phyloP scores from a whole-genome alignment of 2,888 invertebrate species.

The Acrobasis suavella region DNA sequence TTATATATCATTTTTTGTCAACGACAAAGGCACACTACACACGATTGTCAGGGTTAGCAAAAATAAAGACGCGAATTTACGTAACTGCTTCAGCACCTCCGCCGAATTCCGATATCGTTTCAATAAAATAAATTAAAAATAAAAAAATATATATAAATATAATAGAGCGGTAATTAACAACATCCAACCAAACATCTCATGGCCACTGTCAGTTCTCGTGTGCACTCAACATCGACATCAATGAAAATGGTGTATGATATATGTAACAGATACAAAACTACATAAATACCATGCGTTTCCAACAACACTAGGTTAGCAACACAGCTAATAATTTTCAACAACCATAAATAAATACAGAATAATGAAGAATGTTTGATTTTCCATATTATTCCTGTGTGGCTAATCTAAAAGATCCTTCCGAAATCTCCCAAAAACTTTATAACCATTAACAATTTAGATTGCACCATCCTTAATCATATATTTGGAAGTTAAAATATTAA shows the following conservation, averaged over 20 bases:
- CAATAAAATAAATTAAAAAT: constrained; percentile 38
- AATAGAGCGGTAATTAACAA: constrained; percentile 35
- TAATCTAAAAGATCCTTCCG: constrained; percentile 27
- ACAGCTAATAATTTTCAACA: background rate
- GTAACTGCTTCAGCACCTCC: constrained; percentile 52
- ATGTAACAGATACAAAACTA: constrained; percentile 12
- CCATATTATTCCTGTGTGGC: background rate
- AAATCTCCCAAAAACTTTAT: constrained; percentile 32
- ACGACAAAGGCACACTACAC: constrained; percentile 38
- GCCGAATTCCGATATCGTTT: constrained; percentile 44
- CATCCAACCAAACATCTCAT: constrained; percentile 55
- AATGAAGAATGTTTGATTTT: background rate
- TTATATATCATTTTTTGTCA: constrained; percentile 27
- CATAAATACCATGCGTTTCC: constrained; percentile 26
- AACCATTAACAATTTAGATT: constrained; percentile 44
- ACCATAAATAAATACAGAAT: constrained; percentile 21
- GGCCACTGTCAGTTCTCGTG: constrained; percentile 56
- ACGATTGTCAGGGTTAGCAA: constrained; percentile 36
- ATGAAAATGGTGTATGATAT: constrained; percentile 3
- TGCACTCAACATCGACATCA: constrained; percentile 33
- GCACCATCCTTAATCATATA: constrained; percentile 39
- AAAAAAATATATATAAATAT: constrained; percentile 32
- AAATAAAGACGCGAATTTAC: constrained; percentile 27
- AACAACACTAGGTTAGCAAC: constrained; percentile 18
- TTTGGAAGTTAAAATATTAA: constrained; percentile 23